Evolutionary conservation across 1,140 invertebrate species (phyloP).

Genomic region (Pseudomyrmex pallidus): DNA sequence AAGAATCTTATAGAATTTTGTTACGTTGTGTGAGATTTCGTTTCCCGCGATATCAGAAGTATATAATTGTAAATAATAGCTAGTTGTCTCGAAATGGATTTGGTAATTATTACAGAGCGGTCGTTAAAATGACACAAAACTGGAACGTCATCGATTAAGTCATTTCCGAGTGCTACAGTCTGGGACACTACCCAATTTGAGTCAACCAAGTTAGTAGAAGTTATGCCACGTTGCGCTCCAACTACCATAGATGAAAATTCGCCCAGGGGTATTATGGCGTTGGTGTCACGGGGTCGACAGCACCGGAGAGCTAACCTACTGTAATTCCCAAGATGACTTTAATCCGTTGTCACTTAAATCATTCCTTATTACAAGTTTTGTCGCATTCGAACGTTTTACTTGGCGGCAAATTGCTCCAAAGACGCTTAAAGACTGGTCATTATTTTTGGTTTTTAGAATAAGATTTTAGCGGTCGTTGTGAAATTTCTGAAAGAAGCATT

Average conservation of each 20-base stretch:
- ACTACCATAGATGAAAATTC: slow-evolving; percentile 60
- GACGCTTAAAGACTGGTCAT: background rate
- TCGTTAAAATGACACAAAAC: slow-evolving; percentile 33
- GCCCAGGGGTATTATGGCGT: slow-evolving; percentile 54
- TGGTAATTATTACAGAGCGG: too few relatives aligned
- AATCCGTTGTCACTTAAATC: slow-evolving; percentile 57
- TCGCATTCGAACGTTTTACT: slow-evolving; percentile 17
- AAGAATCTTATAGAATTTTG: background rate
- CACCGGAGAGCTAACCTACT: slow-evolving; percentile 46
- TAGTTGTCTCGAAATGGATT: too few relatives aligned
- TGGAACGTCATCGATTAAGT: slow-evolving; percentile 42
- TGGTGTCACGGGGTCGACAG: slow-evolving; percentile 51
- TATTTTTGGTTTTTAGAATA: background rate
- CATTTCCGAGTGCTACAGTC: slow-evolving; percentile 19
- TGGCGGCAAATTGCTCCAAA: slow-evolving; percentile 4
- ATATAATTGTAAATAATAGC: slow-evolving; percentile 4
- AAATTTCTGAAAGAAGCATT: background rate
- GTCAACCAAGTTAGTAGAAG: slow-evolving; percentile 43
- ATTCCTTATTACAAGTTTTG: slow-evolving; percentile 42
- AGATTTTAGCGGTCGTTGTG: background rate
- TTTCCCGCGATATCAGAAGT: background rate
- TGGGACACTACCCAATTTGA: slow-evolving; percentile 45
- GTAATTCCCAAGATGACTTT: slow-evolving; percentile 52
- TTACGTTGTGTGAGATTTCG: background rate
- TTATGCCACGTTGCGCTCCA: slow-evolving; percentile 47